phyloP scores from a whole-genome alignment of 30 jellyfish, hydroid and myxozoan genomes.

The Haliclystus octoradiatus region DNA sequence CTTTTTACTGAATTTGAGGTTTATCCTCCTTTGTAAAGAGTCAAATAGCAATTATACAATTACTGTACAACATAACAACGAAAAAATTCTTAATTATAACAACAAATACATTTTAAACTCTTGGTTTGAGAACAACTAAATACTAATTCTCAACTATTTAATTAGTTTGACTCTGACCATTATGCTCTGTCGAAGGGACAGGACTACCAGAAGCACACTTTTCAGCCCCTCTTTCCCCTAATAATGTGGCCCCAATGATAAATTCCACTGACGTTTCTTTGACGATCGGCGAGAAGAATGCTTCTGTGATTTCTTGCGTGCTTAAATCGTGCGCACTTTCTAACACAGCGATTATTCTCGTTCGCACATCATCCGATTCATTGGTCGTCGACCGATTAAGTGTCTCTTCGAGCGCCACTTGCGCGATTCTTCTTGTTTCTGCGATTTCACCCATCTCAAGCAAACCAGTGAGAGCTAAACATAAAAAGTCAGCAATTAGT shows the following conservation, averaged over 20 bases:
- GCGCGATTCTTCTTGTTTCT: constrained; percentile 82
- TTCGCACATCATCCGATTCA: constrained; percentile 45
- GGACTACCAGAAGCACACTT: too few species aligned
- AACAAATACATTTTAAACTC: too few species aligned
- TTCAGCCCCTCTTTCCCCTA: neutral
- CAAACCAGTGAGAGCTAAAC: constrained; percentile 76
- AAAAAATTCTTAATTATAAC: too few species aligned
- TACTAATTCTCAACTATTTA: too few species aligned
- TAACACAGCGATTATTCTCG: constrained; percentile 53
- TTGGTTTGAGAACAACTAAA: too few species aligned
- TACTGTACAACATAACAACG: too few species aligned
- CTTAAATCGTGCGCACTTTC: constrained; percentile 77
- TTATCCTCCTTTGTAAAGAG: too few species aligned
- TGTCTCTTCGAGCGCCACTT: constrained; percentile 52
- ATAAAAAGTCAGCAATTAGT: neutral
- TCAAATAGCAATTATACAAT: too few species aligned
- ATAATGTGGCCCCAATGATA: constrained; percentile 6
- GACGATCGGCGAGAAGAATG: constrained; percentile 71
- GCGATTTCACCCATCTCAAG: constrained; percentile 37
- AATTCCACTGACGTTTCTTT: constrained; percentile 87
- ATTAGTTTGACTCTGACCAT: too few species aligned
- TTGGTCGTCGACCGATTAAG: constrained; percentile 47
- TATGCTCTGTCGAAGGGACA: too few species aligned
- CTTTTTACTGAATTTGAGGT: too few species aligned
- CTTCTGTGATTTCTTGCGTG: constrained; percentile 79